A percentile compares a stretch with the other conserved stretches of the same genome.
Conservation (phyloP, 2,113 vertebrate genomes). For the Castor canadensis region DNA sequence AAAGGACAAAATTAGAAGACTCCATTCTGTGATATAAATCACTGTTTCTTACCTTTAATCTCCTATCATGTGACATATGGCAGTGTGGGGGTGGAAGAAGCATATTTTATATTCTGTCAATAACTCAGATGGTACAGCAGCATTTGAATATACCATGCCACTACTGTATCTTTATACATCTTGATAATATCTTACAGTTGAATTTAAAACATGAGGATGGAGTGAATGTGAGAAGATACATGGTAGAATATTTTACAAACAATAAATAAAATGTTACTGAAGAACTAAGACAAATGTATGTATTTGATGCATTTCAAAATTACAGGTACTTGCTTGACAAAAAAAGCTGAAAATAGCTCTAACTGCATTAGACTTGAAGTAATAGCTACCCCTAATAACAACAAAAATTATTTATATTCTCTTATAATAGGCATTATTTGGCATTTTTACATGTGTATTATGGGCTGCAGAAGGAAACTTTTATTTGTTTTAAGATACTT, state of each 20-base stretch:
- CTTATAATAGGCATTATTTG: too few relatives aligned
- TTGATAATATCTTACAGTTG: background rate
- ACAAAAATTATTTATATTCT: too few relatives aligned
- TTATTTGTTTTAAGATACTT: background rate
- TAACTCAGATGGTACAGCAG: background rate
- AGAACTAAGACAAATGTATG: background rate
- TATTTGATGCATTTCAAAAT: background rate
- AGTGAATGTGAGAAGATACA: background rate
- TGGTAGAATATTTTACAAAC: background rate
- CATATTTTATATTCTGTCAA: background rate
- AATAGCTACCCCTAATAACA: background rate
- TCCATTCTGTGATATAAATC: background rate
- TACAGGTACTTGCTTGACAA: background rate
- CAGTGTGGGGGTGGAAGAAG: background rate
- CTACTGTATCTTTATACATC: rapidly evolving
- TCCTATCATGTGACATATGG: background rate
- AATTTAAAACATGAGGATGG: background rate
- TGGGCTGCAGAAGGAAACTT: too few relatives aligned
- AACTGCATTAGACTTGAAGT: background rate
- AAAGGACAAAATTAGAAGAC: background rate
- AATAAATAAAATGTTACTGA: background rate
- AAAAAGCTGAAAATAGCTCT: background rate
- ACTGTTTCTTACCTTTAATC: background rate
- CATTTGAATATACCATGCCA: too few relatives aligned
- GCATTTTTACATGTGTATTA: too few relatives aligned